phyloP scores from a whole-genome alignment of 2,797 vertebrate species.

The Coregonus sp. region DNA sequence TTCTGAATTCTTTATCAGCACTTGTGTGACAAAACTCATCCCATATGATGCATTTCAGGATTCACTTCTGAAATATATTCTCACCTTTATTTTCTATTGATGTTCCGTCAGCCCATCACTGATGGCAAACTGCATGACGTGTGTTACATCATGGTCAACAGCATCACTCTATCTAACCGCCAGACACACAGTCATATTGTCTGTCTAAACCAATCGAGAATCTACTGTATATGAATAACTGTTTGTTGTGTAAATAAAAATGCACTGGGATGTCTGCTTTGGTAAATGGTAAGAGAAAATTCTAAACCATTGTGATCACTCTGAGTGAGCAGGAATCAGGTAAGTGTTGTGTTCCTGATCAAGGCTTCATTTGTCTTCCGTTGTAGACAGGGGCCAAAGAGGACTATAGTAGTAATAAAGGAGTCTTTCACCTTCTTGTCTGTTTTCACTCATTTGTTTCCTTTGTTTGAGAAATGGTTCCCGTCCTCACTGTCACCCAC shows the following conservation, averaged over 20 bases:
- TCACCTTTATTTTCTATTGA: slow-evolving; percentile 36
- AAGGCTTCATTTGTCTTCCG: not conserved
- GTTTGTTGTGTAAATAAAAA: slow-evolving; percentile 11
- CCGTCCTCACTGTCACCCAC: not conserved
- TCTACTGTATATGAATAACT: not conserved
- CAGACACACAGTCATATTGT: slow-evolving; percentile 35
- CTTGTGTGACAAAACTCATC: slow-evolving; percentile 55
- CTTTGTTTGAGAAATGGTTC: slow-evolving; percentile 8
- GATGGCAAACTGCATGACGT: slow-evolving; percentile 63
- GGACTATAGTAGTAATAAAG: not conserved
- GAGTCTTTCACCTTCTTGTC: not conserved
- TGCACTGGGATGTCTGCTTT: slow-evolving; percentile 19
- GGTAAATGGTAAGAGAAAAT: slow-evolving; percentile 17
- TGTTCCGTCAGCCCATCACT: slow-evolving; percentile 36
- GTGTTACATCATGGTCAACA: slow-evolving; percentile 48
- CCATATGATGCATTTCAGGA: slow-evolving; percentile 71
- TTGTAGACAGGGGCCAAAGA: not conserved
- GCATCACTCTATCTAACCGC: slow-evolving; percentile 9
- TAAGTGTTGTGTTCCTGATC: slow-evolving; percentile 43
- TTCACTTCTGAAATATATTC: slow-evolving; percentile 61
- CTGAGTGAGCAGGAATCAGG: slow-evolving; percentile 34
- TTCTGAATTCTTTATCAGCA: slow-evolving; percentile 22
- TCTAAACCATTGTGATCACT: slow-evolving; percentile 2
- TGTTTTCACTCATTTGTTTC: not conserved
- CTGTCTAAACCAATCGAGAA: slow-evolving; percentile 32